These are phyloP conservation scores for Araneus ventricosus DNA, from an alignment of 1,140 invertebrate genomes.

Conservation along the genomic window DNA sequence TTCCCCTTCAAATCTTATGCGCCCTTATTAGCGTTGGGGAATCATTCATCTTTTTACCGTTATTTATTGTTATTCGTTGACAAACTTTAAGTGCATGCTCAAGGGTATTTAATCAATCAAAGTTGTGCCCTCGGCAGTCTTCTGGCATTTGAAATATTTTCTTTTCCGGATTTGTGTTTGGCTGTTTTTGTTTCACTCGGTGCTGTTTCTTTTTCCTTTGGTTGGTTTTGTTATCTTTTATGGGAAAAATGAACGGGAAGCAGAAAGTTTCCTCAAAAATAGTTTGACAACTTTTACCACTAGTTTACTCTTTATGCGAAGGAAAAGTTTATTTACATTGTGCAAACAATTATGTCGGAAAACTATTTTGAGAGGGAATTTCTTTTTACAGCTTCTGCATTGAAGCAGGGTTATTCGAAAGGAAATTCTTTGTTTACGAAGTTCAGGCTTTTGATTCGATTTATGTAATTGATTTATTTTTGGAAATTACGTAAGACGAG, in stretches of 20 bases:
- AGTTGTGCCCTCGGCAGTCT: conserved; percentile 23
- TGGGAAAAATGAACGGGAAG: not conserved
- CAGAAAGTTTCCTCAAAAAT: conserved; percentile 15
- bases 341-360: conserved; percentile 7
- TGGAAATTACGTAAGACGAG: not conserved
- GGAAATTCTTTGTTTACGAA: not conserved
- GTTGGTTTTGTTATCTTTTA: conserved; percentile 39
- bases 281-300: conserved; percentile 38
- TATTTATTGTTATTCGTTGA: conserved; percentile 39
- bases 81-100: conserved; percentile 30
- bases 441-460: not conserved
- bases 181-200: conserved; percentile 6
- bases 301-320: not conserved
- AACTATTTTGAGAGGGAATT: conserved; percentile 5
- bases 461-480: not conserved
- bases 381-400: not conserved
- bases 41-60: conserved; percentile 35
- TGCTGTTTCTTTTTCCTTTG: conserved; percentile 13
- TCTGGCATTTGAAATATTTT: conserved; percentile 39
- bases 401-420: not conserved
- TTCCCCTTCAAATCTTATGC: conserved; percentile 17
- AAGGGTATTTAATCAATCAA: conserved; percentile 36
- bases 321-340: conserved; percentile 20
- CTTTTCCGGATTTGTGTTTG: not conserved
- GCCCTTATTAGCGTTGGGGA: conserved; percentile 17